phyloP scores from a whole-genome alignment of 2,797 vertebrate genomes.

The Fringilla coelebs region DNA sequence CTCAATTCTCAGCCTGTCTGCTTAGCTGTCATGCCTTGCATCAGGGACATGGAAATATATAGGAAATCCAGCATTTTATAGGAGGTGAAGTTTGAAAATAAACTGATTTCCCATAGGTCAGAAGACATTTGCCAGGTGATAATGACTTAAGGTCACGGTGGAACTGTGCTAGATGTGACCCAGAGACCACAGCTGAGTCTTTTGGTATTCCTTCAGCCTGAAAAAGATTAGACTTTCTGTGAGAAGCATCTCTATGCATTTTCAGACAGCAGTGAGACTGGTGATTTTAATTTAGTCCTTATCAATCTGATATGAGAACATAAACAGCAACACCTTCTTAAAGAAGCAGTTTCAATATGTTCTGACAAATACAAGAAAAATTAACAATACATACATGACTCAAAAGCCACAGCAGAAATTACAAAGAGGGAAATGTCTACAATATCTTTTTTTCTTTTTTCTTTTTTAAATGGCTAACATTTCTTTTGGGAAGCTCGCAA shows the following conservation, averaged over 20 bases:
- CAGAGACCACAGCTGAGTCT: neutral
- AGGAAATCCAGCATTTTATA: neutral
- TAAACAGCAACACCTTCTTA: neutral
- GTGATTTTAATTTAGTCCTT: neutral
- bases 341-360: neutral
- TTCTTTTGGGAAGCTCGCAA: neutral
- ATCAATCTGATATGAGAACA: neutral
- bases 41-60: neutral
- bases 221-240: neutral
- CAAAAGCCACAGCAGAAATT: neutral
- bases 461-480: neutral
- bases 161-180: neutral
- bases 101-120: neutral
- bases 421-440: neutral
- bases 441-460: rapidly evolving
- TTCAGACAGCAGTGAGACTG: neutral
- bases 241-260: neutral
- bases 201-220: neutral
- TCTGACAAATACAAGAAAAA: neutral
- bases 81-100: neutral
- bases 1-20: neutral
- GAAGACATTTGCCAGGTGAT: neutral
- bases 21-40: neutral
- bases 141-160: neutral
- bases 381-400: neutral